A percentile compares a stretch with the other conserved stretches of the same genome.
Conservation (phyloP, 2,888 invertebrate species). For the Ichneumon xanthorius region DNA sequence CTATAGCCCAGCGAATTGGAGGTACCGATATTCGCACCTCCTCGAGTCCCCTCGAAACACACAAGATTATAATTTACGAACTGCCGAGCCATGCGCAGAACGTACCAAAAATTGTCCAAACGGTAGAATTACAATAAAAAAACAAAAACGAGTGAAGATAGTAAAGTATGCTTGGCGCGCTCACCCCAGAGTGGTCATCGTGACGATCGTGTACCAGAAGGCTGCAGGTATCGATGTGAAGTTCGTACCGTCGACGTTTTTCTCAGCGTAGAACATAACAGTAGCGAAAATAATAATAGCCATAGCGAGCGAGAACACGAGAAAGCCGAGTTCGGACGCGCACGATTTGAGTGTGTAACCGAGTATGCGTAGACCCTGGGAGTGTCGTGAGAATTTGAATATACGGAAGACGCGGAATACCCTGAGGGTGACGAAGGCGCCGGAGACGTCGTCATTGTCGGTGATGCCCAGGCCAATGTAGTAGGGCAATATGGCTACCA, state of each 20-base stretch:
- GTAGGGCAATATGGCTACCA: slow-evolving; percentile 99
- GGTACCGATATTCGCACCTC: too few relatives aligned
- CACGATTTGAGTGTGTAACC: slow-evolving; percentile 99
- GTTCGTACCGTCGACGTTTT: slow-evolving; percentile 98
- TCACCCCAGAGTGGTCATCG: slow-evolving; percentile 99
- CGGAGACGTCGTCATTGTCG: slow-evolving; percentile 99
- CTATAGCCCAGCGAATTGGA: too few relatives aligned
- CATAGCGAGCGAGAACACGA: slow-evolving; percentile 99
- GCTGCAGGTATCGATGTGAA: slow-evolving; percentile 99
- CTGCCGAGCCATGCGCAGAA: not conserved
- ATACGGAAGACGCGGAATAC: slow-evolving; percentile 99
- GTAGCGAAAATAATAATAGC: slow-evolving; percentile 99
- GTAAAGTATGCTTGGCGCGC: slow-evolving; percentile 82
- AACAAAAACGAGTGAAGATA: not conserved
- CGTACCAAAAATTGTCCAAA: not conserved
- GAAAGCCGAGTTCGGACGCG: slow-evolving; percentile 99
- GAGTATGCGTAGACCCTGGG: slow-evolving; percentile 98
- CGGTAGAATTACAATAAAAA: not conserved
- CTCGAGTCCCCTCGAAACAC: too few relatives aligned
- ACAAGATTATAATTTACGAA: not conserved
- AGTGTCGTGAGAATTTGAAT: slow-evolving; percentile 99
- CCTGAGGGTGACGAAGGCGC: slow-evolving; percentile 99
- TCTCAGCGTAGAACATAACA: slow-evolving; percentile 99
- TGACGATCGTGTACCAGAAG: slow-evolving; percentile 99
- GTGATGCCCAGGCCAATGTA: slow-evolving; percentile 99